Evolutionary conservation across 2,888 invertebrate species (phyloP).

Genomic region (Thecocarcelia acutangulata): DNA sequence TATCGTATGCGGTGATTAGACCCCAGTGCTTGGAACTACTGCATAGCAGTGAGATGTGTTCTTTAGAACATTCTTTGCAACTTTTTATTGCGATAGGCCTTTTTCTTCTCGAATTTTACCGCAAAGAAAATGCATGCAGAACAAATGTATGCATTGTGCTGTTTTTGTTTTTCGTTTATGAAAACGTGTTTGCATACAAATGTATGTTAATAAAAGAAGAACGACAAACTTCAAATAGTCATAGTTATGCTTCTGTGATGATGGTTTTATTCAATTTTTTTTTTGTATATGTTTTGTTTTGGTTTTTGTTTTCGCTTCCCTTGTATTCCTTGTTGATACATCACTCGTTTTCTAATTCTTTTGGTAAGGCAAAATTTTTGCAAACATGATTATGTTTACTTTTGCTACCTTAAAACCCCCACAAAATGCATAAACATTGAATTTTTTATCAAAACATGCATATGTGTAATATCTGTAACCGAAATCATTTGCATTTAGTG

Average conservation of each 20-base stretch:
- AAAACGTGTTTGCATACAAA: conserved; percentile 24
- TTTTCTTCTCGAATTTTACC: too few relatives aligned
- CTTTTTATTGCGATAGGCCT: too few relatives aligned
- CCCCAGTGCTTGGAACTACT: too few relatives aligned
- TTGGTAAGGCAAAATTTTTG: conserved; percentile 10
- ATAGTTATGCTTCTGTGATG: conserved; percentile 33
- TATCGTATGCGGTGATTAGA: too few relatives aligned
- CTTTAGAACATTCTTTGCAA: too few relatives aligned
- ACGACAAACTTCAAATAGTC: conserved; percentile 49
- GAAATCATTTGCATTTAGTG: too few relatives aligned
- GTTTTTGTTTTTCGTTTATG: conserved; percentile 28
- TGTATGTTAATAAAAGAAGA: conserved; percentile 47
- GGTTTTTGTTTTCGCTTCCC: neutral
- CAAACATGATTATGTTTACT: conserved; percentile 23
- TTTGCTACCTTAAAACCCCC: too few relatives aligned
- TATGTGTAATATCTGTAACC: neutral
- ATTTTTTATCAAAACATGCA: neutral
- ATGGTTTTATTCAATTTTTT: conserved; percentile 40
- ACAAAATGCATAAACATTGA: neutral
- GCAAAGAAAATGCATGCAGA: neutral
- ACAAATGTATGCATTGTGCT: conserved; percentile 7
- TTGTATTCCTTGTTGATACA: too few relatives aligned
- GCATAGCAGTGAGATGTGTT: too few relatives aligned
- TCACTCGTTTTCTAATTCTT: neutral
- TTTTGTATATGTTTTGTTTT: neutral